Conservation (phyloP, 1,140 invertebrate genomes). For the Aphelinus atriplicis region DNA sequence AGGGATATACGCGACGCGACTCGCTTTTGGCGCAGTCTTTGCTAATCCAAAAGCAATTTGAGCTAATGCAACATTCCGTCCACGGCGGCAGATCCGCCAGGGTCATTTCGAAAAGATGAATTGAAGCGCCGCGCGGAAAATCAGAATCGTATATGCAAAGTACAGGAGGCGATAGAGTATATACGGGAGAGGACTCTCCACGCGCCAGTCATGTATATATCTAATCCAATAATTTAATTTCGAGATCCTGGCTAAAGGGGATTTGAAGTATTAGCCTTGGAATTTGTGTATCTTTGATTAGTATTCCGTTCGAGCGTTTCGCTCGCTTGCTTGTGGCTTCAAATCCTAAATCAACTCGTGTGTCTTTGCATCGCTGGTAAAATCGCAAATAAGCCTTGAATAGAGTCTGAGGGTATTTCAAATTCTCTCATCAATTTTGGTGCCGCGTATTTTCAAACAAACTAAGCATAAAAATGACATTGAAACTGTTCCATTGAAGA, state of each 20-base stretch:
- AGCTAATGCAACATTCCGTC: not conserved
- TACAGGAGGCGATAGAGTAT: conserved; percentile 40
- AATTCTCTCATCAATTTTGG: too few species aligned
- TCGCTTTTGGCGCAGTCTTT: conserved; percentile 5
- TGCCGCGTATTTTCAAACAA: too few species aligned
- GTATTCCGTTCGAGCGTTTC: conserved; percentile 62
- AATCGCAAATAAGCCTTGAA: conserved; percentile 8
- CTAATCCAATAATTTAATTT: conserved; percentile 69
- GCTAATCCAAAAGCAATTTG: not conserved
- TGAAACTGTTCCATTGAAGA: too few species aligned
- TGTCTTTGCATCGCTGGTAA: conserved; percentile 47
- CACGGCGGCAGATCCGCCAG: not conserved
- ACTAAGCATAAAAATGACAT: too few species aligned
- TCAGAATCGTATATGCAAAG: conserved; percentile 38
- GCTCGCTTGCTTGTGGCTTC: conserved; percentile 62
- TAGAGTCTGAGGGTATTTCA: too few species aligned
- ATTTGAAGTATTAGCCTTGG: conserved; percentile 66
- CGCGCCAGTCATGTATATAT: conserved; percentile 45
- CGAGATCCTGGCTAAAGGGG: conserved; percentile 61
- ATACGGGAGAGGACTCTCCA: conserved; percentile 43
- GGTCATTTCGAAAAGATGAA: conserved; percentile 24
- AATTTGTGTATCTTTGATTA: conserved; percentile 68
- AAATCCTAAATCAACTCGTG: conserved; percentile 64
- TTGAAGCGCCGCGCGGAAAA: conserved; percentile 26
- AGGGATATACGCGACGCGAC: too few species aligned